Conservation (phyloP, 2,797 vertebrate species). For the Antennarius maculatus region DNA sequence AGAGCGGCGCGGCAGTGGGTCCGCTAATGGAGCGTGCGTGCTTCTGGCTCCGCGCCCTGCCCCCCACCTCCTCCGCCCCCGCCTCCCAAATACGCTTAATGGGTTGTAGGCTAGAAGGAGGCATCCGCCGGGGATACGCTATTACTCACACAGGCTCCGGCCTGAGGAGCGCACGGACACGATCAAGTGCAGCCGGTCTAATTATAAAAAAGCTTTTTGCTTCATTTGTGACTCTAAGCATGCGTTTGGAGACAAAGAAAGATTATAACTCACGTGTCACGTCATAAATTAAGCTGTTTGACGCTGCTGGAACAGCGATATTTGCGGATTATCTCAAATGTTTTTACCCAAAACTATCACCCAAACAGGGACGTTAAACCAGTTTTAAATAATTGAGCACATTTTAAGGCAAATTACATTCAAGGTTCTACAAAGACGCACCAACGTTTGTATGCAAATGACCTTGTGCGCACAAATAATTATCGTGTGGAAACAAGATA, state of each 20-base stretch:
- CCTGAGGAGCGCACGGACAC: constrained; percentile 39
- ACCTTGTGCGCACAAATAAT: too few species aligned
- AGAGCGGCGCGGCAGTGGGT: constrained; percentile 75
- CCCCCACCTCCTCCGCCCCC: constrained; percentile 33
- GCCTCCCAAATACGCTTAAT: constrained; percentile 68
- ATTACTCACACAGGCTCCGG: constrained; percentile 56
- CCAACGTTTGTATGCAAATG: too few species aligned
- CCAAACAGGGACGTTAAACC: too few species aligned
- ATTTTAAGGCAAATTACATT: too few species aligned
- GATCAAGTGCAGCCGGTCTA: constrained; percentile 31
- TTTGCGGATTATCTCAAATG: too few species aligned
- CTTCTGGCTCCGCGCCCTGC: constrained; percentile 59
- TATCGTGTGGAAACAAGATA: too few species aligned
- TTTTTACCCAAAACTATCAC: too few species aligned
- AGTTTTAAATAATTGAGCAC: too few species aligned
- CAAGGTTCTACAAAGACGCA: too few species aligned
- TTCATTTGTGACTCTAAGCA: background rate
- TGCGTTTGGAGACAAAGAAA: background rate
- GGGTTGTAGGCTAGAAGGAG: constrained; percentile 69
- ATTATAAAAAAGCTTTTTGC: constrained; percentile 11
- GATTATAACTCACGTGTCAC: too few species aligned
- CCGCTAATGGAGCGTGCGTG: constrained; percentile 79
- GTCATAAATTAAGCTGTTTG: too few species aligned
- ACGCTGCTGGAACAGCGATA: too few species aligned
- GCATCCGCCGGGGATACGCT: constrained; percentile 74